Conservation (phyloP, 1,140 invertebrate genomes). For the Dinoponera quadriceps region DNA sequence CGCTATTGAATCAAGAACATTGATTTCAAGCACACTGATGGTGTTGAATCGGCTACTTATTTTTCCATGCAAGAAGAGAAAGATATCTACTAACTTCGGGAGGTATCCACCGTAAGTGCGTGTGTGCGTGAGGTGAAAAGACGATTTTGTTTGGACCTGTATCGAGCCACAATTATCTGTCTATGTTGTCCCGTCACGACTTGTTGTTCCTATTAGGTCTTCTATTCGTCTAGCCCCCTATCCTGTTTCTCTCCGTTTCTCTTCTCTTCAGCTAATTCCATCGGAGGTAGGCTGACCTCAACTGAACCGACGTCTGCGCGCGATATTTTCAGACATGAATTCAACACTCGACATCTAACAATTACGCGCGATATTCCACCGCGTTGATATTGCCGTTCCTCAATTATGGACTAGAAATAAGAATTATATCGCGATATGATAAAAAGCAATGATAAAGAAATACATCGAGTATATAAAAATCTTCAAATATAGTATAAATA, state of each 20-base stretch:
- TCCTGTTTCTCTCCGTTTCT: slow-evolving; percentile 60
- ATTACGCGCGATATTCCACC: slow-evolving; percentile 1
- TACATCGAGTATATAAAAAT: too few species aligned
- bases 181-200: not conserved
- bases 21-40: too few species aligned
- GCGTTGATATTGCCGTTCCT: not conserved
- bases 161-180: not conserved
- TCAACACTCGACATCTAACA: slow-evolving; percentile 9
- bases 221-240: slow-evolving; percentile 46
- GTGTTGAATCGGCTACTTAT: too few species aligned
- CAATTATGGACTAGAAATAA: not conserved
- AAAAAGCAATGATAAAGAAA: too few species aligned
- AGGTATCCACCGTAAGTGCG: too few species aligned
- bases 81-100: too few species aligned
- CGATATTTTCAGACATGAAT: slow-evolving; percentile 61
- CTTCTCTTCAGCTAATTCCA: slow-evolving; percentile 66
- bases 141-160: slow-evolving; percentile 44
- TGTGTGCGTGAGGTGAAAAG: not conserved
- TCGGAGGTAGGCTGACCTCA: slow-evolving; percentile 61
- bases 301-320: slow-evolving; percentile 34
- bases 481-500: too few species aligned
- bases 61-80: too few species aligned
- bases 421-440: too few species aligned
- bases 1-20: too few species aligned
- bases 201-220: slow-evolving; percentile 30